Evolutionary conservation across 1,140 invertebrate species (phyloP).

Genomic region (Bombus vancouverensis): DNA sequence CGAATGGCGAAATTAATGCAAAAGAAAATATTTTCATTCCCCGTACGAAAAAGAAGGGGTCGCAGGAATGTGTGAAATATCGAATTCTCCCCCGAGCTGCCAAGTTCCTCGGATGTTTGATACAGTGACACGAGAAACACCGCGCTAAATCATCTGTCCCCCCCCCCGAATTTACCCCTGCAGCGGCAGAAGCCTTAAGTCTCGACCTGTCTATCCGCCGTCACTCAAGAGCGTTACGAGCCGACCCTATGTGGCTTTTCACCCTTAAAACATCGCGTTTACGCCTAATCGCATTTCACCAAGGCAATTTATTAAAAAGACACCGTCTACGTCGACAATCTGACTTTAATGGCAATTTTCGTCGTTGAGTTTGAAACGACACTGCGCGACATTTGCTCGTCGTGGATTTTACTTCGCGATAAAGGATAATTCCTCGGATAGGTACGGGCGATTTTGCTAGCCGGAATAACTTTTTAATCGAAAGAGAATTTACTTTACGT

Average conservation of each 20-base stretch:
- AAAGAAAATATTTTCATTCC: not conserved
- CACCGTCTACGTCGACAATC: conserved; percentile 27
- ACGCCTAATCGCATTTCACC: conserved; percentile 71
- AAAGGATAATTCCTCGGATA: not conserved
- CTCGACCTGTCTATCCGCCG: conserved; percentile 74
- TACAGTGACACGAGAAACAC: conserved; percentile 75
- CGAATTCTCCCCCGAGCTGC: not conserved
- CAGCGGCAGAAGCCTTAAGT: conserved; percentile 72
- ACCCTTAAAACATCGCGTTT: conserved; percentile 73
- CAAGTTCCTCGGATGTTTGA: conserved; percentile 54
- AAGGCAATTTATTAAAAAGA: conserved; percentile 73
- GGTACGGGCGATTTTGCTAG: no score
- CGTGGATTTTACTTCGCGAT: not conserved
- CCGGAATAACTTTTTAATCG: not conserved
- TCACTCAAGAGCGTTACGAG: conserved; percentile 72
- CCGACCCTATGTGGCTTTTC: conserved; percentile 58
- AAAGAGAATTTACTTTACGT: no score
- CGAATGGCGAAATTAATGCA: not conserved
- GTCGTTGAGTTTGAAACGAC: not conserved
- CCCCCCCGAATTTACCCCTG: conserved; percentile 49
- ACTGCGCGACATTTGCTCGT: not conserved
- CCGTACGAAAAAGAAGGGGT: not conserved
- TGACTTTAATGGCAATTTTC: not conserved
- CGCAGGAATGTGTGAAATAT: conserved; percentile 17
- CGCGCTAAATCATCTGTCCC: conserved; percentile 75